Conservation (phyloP, 2,888 invertebrate species). For the Thymelicus sylvestris region DNA sequence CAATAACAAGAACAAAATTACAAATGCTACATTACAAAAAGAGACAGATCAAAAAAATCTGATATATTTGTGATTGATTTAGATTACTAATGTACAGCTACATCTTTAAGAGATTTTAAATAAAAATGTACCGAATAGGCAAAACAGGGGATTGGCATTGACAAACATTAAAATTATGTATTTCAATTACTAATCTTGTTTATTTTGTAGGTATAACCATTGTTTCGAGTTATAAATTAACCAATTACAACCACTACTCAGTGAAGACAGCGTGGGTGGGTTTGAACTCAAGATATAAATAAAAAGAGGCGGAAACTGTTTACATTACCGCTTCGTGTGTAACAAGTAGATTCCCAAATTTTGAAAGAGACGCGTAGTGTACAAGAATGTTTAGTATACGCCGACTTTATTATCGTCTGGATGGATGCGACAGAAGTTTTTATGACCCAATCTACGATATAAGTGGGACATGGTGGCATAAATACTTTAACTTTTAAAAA, state of each 20-base stretch:
- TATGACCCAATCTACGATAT: constrained; percentile 27
- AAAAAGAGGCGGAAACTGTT: constrained; percentile 33
- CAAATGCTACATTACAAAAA: too few relatives aligned
- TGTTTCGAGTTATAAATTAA: background rate
- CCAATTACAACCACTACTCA: background rate
- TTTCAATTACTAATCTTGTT: too few relatives aligned
- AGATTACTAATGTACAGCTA: too few relatives aligned
- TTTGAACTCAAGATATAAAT: constrained; percentile 33
- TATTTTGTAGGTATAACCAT: background rate
- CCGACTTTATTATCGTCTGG: constrained; percentile 20
- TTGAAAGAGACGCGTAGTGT: constrained; percentile 16
- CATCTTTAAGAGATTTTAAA: too few relatives aligned
- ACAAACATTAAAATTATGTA: too few relatives aligned
- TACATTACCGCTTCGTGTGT: constrained; percentile 25
- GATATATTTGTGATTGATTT: too few relatives aligned
- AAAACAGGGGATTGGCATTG: too few relatives aligned
- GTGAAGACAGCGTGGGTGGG: constrained; percentile 5
- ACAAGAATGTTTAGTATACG: constrained; percentile 20
- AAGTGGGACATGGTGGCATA: constrained; percentile 29
- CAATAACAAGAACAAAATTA: too few relatives aligned
- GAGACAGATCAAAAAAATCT: too few relatives aligned
- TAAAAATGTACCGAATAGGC: too few relatives aligned
- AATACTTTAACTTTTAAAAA: constrained; percentile 27
- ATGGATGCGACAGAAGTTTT: constrained; percentile 26
- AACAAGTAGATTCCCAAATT: constrained; percentile 23